phyloP scores from a whole-genome alignment of 2,888 invertebrate genomes.

The Pimpla rufipes region DNA sequence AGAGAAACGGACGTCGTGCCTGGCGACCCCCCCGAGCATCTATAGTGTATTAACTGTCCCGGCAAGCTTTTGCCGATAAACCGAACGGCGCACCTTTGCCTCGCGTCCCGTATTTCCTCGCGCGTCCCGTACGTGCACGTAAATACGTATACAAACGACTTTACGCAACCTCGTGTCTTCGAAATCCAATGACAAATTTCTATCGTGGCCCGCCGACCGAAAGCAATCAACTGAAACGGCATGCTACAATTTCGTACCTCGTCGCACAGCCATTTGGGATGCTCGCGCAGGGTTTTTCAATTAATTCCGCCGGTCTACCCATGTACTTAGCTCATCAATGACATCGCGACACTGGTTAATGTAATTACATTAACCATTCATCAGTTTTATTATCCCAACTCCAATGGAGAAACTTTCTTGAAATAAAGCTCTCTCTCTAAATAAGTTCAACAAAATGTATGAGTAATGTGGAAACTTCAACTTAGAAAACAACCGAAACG shows the following conservation, averaged over 20 bases:
- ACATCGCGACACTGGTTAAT: no score
- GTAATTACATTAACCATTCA: no score
- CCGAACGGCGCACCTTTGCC: slow-evolving; percentile 35
- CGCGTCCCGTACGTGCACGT: slow-evolving; percentile 12
- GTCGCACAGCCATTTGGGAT: not conserved
- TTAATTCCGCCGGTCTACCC: not conserved
- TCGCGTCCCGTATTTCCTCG: slow-evolving; percentile 9
- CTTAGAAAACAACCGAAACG: no score
- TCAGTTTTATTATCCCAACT: no score
- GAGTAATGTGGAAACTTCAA: no score
- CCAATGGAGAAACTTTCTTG: not conserved
- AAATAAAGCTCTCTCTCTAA: no score
- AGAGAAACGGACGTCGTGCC: slow-evolving; percentile 28
- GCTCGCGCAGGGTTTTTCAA: no score
- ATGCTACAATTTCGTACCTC: not conserved
- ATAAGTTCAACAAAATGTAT: no score
- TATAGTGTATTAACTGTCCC: slow-evolving; percentile 52
- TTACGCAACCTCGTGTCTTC: slow-evolving; percentile 1
- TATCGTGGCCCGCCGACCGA: not conserved
- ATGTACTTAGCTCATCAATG: no score
- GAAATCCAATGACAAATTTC: slow-evolving; percentile 33
- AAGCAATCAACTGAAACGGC: not conserved
- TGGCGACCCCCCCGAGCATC: slow-evolving; percentile 24
- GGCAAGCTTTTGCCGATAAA: slow-evolving; percentile 59
- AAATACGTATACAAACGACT: slow-evolving; percentile 15